These are phyloP conservation scores for Drosophila jambulina DNA, from an alignment of 1,140 invertebrate species.

Conservation along the genomic window DNA sequence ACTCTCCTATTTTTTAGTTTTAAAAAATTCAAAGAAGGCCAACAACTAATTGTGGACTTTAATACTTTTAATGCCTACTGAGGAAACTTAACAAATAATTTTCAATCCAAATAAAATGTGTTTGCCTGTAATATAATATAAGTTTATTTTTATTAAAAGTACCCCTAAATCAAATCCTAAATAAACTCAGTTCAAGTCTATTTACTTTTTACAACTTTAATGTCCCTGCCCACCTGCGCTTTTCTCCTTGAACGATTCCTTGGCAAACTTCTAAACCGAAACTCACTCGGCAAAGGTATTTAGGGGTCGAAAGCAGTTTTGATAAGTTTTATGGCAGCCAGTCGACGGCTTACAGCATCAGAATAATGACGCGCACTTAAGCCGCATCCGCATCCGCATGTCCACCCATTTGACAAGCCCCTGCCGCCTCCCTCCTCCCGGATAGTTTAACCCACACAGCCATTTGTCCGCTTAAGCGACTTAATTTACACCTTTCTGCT, in stretches of 20 bases:
- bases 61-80: background rate
- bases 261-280: slow-evolving; percentile 5
- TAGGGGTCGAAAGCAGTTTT: slow-evolving; percentile 37
- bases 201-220: background rate
- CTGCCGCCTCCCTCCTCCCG: background rate
- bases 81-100: background rate
- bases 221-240: background rate
- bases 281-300: slow-evolving; percentile 8
- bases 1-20: too few relatives aligned
- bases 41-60: background rate
- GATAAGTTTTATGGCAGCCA: slow-evolving; percentile 63
- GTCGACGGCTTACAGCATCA: slow-evolving; percentile 47
- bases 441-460: slow-evolving; percentile 42
- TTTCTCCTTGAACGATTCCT: background rate
- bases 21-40: too few relatives aligned
- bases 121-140: background rate
- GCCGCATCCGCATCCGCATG: slow-evolving; percentile 32
- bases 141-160: background rate
- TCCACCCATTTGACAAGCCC: slow-evolving; percentile 9
- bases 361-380: slow-evolving; percentile 72
- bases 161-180: background rate
- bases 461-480: slow-evolving; percentile 69
- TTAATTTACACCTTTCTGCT: slow-evolving; percentile 79
- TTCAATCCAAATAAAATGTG: rapidly evolving
- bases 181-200: background rate